Base-by-base conservation (phyloP, 1,140 invertebrate species). In the Solenopsis invicta region DNA sequence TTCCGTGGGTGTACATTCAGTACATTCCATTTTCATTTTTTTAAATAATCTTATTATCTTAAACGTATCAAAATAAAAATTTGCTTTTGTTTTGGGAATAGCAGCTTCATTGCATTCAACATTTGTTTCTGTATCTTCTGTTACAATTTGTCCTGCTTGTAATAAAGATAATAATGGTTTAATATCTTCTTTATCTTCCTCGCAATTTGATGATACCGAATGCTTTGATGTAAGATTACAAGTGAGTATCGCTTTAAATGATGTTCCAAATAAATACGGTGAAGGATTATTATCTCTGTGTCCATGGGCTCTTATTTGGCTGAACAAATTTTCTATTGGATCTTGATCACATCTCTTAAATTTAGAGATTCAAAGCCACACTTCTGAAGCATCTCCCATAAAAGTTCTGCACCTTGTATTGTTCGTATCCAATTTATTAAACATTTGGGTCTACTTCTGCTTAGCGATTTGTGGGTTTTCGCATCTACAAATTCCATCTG, bases 401-500 rank as follows among this genome's bases (percentile, higher is more conserved):
- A 50, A 69, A 18, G 1, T 69, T 48, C 4, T 69, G 21, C 45
- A 13, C 66, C 66, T 50, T 48, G 41, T 13, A 69, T 69, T 29
- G 66, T 50, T 24, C 10, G 45, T 48, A 12, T 50, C 66, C 45
- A 50, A 13, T 69, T 69, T 12, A 13, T 24, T 6, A 69, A 48
- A 50, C 66, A 69, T n/a, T 69, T 69, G 2, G 66, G 66, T n/a
- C 50, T 69, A 69, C 16, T 69, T 69, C 13, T 69, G 16, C 12
- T 69, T 2, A 69, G 16, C 21, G 41, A 24, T 12, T 24, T 48
- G 10, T 69, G 10, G 13, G 18, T 69, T 48, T 48, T 29, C 13
- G 48, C 48, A 4, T 69, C 66, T 0, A 69, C 34, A 62, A 62
- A 62, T 41, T 66, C 62, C 66, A 69, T 48, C 13, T 69, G n/a